Evolutionary conservation across 2,113 vertebrate genomes (phyloP).

Genomic region (Pycnonotus jocosus): DNA sequence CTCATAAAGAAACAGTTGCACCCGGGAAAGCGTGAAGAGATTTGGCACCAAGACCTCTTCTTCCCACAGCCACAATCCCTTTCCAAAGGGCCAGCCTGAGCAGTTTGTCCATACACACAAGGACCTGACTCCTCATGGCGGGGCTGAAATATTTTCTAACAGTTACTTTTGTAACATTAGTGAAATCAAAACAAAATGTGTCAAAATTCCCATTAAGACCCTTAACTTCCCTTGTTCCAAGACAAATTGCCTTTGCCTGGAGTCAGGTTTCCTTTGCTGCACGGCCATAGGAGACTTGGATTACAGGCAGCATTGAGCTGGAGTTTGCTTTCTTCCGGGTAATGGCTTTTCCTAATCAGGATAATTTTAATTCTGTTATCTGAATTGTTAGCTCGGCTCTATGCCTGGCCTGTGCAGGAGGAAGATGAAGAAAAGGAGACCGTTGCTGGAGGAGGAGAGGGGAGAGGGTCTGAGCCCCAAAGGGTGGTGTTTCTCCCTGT

Average conservation of each 20-base stretch:
- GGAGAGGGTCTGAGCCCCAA: not conserved
- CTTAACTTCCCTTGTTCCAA: conserved; percentile 48
- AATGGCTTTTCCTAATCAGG: conserved; percentile 56
- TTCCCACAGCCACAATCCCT: not conserved
- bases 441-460: not conserved
- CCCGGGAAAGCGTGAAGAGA: not conserved
- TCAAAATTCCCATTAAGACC: conserved; percentile 61
- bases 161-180: conserved; percentile 48
- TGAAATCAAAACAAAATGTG: conserved; percentile 62
- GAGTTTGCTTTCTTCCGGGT: conserved; percentile 27
- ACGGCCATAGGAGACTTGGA: conserved; percentile 11
- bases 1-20: not conserved
- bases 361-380: conserved; percentile 64
- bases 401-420: conserved; percentile 20
- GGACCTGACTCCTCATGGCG: not conserved
- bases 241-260: conserved; percentile 49
- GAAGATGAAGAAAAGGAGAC: not conserved
- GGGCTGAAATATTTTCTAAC: conserved; percentile 28
- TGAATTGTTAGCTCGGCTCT: conserved; percentile 47
- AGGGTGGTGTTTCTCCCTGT: not conserved
- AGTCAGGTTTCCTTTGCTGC: conserved; percentile 4
- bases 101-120: rapidly evolving
- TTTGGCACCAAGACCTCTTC: not conserved
- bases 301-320: conserved; percentile 40
- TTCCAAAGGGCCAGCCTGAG: not conserved